A percentile compares a stretch with the other conserved stretches of the same genome.
These are phyloP conservation scores for Aphaenogaster ashmeadi DNA, from an alignment of 1,140 invertebrate species.

Conservation along the genomic window DNA sequence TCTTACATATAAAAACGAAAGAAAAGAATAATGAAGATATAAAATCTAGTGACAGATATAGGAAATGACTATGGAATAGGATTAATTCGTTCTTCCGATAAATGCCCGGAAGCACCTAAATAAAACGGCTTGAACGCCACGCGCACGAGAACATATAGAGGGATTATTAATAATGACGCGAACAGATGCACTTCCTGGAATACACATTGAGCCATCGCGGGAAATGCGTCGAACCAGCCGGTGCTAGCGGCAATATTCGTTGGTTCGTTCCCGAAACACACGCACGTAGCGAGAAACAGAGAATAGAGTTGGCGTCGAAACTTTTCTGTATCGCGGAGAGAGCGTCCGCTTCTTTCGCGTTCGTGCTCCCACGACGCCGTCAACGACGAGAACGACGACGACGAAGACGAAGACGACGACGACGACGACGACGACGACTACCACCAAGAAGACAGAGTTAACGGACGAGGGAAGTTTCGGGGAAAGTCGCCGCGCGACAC, in stretches of 20 bases:
- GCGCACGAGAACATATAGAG: slow-evolving; percentile 26
- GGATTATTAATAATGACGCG: slow-evolving; percentile 52
- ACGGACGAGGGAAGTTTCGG: slow-evolving; percentile 64
- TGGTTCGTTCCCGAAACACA: slow-evolving; percentile 27
- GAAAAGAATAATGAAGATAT: background rate
- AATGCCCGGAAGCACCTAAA: slow-evolving; percentile 41
- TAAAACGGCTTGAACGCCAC: slow-evolving; percentile 40
- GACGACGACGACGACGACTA: background rate
- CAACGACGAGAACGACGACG: background rate
- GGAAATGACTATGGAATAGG: slow-evolving; percentile 9
- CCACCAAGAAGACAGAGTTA: background rate
- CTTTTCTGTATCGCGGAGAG: background rate
- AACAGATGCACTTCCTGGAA: slow-evolving; percentile 48
- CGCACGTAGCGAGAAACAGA: slow-evolving; percentile 41
- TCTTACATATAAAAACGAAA: background rate
- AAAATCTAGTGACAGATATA: slow-evolving; percentile 13
- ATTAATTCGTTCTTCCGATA: slow-evolving; percentile 47
- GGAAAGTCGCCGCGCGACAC: slow-evolving; percentile 67
- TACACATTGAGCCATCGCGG: slow-evolving; percentile 15
- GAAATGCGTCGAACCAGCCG: slow-evolving; percentile 30
- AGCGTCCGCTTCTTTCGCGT: slow-evolving; percentile 22
- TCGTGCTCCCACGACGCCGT: slow-evolving; percentile 13
- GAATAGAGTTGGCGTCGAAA: slow-evolving; percentile 32
- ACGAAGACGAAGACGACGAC: background rate
- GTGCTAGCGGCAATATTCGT: slow-evolving; percentile 1